A percentile compares a stretch with the other conserved stretches of the same genome.
Conservation (phyloP, 1,140 invertebrate species). For the Schlechtendalia chinensis region DNA sequence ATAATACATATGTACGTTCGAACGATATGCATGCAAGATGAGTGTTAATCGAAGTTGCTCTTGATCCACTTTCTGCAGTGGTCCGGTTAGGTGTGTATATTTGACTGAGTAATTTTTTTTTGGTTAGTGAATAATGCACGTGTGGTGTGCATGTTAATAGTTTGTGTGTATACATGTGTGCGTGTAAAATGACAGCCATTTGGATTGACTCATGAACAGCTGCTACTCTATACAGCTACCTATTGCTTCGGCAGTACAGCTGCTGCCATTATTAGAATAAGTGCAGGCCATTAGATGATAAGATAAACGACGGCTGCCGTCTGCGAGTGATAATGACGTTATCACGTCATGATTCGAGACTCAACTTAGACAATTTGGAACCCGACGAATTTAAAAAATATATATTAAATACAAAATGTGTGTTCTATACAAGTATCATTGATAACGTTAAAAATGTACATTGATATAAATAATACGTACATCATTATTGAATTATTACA, state of each 20-base stretch:
- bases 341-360: not conserved
- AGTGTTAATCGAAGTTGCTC: not conserved
- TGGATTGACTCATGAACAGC: not conserved
- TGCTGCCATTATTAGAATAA: not conserved
- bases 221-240: not conserved
- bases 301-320: too few relatives aligned
- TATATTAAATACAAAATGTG: too few relatives aligned
- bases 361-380: too few relatives aligned
- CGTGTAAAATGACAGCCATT: conserved; percentile 25
- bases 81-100: too few relatives aligned
- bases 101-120: not conserved
- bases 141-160: too few relatives aligned
- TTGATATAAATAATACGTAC: too few relatives aligned
- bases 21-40: not conserved
- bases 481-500: too few relatives aligned
- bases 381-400: too few relatives aligned
- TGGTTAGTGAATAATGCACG: too few relatives aligned
- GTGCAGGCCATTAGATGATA: not conserved
- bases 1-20: too few relatives aligned
- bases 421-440: too few relatives aligned
- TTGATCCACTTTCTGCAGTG: conserved; percentile 38
- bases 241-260: not conserved
- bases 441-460: too few relatives aligned
- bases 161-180: not conserved
- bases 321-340: not conserved